phyloP scores from a whole-genome alignment of 2,888 invertebrate genomes.

The Aleiodes alternator region DNA sequence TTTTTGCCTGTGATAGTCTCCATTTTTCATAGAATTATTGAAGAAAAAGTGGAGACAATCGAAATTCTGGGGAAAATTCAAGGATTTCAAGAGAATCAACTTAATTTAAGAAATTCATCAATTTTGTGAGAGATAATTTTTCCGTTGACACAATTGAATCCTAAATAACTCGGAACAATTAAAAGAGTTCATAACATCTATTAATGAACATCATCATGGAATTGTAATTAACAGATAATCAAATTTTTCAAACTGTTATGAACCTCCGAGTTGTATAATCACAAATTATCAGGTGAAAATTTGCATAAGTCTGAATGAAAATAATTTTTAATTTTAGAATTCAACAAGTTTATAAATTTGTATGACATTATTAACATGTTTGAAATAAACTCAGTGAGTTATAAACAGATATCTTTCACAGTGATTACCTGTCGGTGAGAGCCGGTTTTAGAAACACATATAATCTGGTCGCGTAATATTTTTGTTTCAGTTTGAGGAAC shows the following conservation, averaged over 20 bases:
- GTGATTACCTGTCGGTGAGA: constrained; percentile 26
- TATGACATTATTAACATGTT: constrained; percentile 36
- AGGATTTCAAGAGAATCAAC: too few relatives aligned
- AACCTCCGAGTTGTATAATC: too few relatives aligned
- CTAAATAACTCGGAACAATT: not conserved
- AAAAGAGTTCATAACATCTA: not conserved
- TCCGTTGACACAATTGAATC: not conserved
- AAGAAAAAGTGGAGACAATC: too few relatives aligned
- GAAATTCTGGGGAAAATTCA: too few relatives aligned
- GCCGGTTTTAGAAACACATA: constrained; percentile 35
- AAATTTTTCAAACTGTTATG: not conserved
- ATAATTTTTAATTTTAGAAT: not conserved
- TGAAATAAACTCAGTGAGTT: constrained; percentile 41
- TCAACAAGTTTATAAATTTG: constrained; percentile 37
- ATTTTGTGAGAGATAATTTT: too few relatives aligned
- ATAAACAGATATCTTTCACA: constrained; percentile 36
- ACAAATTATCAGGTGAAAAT: too few relatives aligned
- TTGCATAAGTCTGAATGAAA: too few relatives aligned
- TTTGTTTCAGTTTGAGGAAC: not conserved
- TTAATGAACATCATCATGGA: constrained; percentile 22
- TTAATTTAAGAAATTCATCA: too few relatives aligned
- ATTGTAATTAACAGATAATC: constrained; percentile 33
- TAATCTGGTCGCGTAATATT: constrained; percentile 13
- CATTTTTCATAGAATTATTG: too few relatives aligned
- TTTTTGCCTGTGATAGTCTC: too few relatives aligned